Conservation (phyloP, 2,797 vertebrate genomes). For the Rhincodon typus region DNA sequence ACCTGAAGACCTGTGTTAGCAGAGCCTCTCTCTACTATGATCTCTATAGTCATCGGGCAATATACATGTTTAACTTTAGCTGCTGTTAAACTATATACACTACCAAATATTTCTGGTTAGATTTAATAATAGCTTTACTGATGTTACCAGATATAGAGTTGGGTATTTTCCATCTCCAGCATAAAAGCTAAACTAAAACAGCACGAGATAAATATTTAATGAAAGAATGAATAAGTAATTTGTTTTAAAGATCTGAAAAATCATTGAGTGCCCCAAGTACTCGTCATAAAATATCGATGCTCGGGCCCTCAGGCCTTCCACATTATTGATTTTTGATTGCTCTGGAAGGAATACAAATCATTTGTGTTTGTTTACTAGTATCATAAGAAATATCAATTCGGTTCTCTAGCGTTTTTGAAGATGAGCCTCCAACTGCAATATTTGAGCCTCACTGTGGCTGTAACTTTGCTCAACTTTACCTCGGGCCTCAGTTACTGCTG, state of each 20-base stretch:
- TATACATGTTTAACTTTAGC: not conserved
- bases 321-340: constrained; percentile 17
- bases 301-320: not conserved
- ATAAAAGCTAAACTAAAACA: constrained; percentile 27
- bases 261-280: not conserved
- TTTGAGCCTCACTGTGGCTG: not conserved
- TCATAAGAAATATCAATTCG: constrained; percentile 1
- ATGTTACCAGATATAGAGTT: not conserved
- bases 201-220: constrained; percentile 24
- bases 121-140: constrained; percentile 1
- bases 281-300: constrained; percentile 4
- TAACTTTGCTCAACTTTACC: not conserved
- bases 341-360: constrained; percentile 3
- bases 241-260: constrained; percentile 3
- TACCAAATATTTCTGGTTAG: constrained; percentile 1
- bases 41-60: not conserved
- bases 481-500: not conserved
- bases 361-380: not conserved
- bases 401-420: not conserved
- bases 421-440: not conserved
- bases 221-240: constrained; percentile 28
- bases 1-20: not conserved
- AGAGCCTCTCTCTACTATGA: not conserved
- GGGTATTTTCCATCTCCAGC: not conserved
- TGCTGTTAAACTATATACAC: not conserved